Evolutionary conservation across 2,113 vertebrate genomes (phyloP), one percentile per base, ranked within the genome.

Genomic region (Edolisoma coerulescens): DNA sequence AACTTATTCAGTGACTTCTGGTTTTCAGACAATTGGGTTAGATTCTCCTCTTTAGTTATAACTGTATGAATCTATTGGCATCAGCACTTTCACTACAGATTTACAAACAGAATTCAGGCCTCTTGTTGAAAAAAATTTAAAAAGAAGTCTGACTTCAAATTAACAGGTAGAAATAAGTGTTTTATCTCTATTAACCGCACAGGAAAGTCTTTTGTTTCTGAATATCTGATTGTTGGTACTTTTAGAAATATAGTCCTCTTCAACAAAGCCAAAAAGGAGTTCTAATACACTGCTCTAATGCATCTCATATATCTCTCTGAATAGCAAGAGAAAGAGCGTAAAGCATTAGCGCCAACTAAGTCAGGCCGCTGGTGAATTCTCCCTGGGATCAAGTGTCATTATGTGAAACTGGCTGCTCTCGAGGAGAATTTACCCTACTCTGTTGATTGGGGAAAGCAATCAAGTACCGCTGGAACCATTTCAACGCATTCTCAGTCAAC

Each of bases 401-500:
- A 94, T 96, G 92, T 87, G 95, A 96, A 96, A 93, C 95, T 96
- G 89, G 86, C 92, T 93, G 95, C 88, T 96, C 92, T 94, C 0
- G 69, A 95, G 84, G 88, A 94, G 92, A 94, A 94, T 96, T 96
- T 95, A 96, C 88, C 93, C 80, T 81, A 63, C 90, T 89, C 50
- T 39, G 89, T 45, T 94, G 96, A 96, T 92, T 87, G 90, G 96
- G 92, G 88, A 96, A 96, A 84, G 92, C 95, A 96, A 96, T 96
- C 93, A 89, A 96, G 90, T 90, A 64, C 84, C 0, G 57, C 80
- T 96, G 95, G 96, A 97, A 95, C 76, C 30, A 73, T 87, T 90
- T 96, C 96, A 97, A 84, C 5, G 5, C 96, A 97, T 97, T 97
- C 96, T 96, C 96, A 87, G 96, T 95, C 96, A 96, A 86, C 80